Percentiles rank a stretch among this genome's conserved stretches.
Evolutionary conservation across 1,140 invertebrate species (phyloP).

Genomic region (Drosophila aff.): DNA sequence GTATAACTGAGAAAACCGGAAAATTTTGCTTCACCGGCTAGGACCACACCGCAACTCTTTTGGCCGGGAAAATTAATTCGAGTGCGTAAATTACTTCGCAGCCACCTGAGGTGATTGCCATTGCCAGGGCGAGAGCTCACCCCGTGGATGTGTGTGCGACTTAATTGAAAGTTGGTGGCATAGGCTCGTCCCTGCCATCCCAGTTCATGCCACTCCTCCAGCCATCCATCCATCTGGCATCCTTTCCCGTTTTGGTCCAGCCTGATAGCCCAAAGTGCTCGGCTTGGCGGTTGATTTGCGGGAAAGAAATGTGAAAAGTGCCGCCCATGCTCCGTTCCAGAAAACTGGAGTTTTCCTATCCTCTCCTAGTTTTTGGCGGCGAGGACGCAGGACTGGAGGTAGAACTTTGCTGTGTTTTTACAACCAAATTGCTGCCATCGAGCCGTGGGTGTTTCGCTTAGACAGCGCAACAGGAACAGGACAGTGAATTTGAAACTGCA

Average conservation of each 20-base stretch:
- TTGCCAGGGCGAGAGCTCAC: slow-evolving; percentile 2
- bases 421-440: slow-evolving; percentile 43
- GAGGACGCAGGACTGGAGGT: slow-evolving; percentile 2
- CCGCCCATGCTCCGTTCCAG: not conserved
- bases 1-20: slow-evolving; percentile 33
- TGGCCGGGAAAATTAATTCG: slow-evolving; percentile 70
- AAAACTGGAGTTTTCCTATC: slow-evolving; percentile 8
- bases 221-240: slow-evolving; percentile 4
- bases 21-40: slow-evolving; percentile 17
- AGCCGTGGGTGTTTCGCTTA: slow-evolving; percentile 44
- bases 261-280: slow-evolving; percentile 46
- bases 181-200: slow-evolving; percentile 26
- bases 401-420: slow-evolving; percentile 48
- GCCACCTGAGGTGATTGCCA: slow-evolving; percentile 71
- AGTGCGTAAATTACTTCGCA: slow-evolving; percentile 74
- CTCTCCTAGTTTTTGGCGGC: slow-evolving; percentile 1
- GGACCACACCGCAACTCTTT: slow-evolving; percentile 57
- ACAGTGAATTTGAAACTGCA: not conserved
- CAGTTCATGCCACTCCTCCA: not conserved
- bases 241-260: slow-evolving; percentile 25
- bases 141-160: slow-evolving; percentile 28
- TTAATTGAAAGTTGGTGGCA: slow-evolving; percentile 65
- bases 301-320: slow-evolving; percentile 49
- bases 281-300: slow-evolving; percentile 53
- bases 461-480: slow-evolving; percentile 3